phyloP scores from a whole-genome alignment of 2,113 vertebrate genomes.

The Coptodon bakossiorum region DNA sequence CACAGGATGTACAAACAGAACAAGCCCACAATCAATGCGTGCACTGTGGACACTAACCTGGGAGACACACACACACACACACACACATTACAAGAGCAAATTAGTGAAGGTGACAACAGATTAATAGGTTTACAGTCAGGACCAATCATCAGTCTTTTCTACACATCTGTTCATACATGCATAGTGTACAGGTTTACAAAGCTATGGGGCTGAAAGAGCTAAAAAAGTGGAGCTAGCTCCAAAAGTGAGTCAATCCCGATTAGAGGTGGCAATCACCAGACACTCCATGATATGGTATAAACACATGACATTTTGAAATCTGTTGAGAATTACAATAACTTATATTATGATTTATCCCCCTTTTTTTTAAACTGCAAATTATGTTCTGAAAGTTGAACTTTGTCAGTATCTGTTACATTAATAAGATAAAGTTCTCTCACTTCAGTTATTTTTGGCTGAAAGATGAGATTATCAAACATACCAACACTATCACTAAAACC shows the following conservation, averaged over 20 bases:
- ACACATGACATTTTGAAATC: neutral
- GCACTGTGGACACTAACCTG: slow-evolving; percentile 75
- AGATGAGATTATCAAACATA: neutral
- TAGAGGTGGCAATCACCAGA: neutral
- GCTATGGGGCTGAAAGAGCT: neutral
- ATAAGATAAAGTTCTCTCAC: neutral
- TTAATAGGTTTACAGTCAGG: neutral
- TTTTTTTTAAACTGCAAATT: neutral
- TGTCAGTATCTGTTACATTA: neutral
- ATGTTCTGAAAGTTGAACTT: neutral
- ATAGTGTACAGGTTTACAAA: neutral
- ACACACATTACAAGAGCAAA: neutral
- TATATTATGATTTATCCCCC: neutral
- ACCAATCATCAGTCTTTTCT: neutral
- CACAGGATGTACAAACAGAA: slow-evolving; percentile 79
- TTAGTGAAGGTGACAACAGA: neutral
- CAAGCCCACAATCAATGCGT: slow-evolving; percentile 73
- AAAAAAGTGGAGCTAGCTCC: neutral
- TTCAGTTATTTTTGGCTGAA: neutral
- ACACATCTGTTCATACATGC: neutral
- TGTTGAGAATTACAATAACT: neutral
- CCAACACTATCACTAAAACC: neutral
- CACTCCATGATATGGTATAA: neutral
- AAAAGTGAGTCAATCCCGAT: neutral
- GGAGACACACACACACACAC: neutral